Conservation (phyloP, 2,797 vertebrate species). For the Mormyrus proboscirostris region DNA sequence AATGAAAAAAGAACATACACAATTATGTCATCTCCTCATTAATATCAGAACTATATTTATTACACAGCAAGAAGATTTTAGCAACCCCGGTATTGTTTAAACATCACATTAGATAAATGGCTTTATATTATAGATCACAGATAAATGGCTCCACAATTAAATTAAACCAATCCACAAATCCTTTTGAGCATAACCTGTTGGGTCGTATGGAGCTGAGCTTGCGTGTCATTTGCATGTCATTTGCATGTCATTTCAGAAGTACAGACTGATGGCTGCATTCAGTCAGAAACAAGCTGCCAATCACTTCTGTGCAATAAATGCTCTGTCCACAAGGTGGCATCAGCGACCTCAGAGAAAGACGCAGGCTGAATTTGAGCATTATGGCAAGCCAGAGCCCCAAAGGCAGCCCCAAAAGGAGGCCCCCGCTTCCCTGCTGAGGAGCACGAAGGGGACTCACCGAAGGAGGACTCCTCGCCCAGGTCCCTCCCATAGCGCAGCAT, state of each 20-base stretch:
- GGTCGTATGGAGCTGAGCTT: neutral
- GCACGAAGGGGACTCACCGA: conserved; percentile 62
- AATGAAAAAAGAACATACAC: neutral
- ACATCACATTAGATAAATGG: neutral
- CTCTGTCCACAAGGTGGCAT: conserved; percentile 1
- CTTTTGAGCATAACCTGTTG: neutral
- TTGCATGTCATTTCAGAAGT: neutral
- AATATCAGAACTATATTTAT: neutral
- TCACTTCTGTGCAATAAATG: neutral
- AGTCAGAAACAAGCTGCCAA: neutral
- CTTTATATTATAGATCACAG: neutral
- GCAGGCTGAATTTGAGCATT: neutral
- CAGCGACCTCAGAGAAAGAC: neutral
- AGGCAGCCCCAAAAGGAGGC: neutral
- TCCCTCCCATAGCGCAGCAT: conserved; percentile 87
- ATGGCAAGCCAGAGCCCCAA: neutral
- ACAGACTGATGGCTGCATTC: neutral
- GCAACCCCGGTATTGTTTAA: neutral
- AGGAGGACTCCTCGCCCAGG: conserved; percentile 78
- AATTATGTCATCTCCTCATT: neutral
- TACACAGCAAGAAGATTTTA: neutral
- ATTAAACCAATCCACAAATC: neutral
- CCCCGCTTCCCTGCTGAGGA: neutral
- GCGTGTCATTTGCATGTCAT: neutral
- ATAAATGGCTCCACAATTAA: neutral